phyloP scores from a whole-genome alignment of 2,797 vertebrate genomes.

The Coccyzus lansbergi region DNA sequence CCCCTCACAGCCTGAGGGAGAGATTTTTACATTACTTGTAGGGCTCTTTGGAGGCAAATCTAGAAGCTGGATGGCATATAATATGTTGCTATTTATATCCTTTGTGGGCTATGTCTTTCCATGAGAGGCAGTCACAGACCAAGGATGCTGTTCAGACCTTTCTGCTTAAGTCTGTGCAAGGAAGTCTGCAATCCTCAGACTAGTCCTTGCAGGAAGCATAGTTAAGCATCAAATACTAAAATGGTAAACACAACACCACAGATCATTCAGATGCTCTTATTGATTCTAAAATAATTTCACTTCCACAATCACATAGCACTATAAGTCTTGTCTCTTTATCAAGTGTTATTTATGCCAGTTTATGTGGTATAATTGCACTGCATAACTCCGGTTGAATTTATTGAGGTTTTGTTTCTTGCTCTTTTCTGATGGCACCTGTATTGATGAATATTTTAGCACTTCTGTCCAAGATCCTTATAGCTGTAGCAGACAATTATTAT shows the following conservation, averaged over 20 bases:
- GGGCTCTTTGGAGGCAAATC: background rate
- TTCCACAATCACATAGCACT: background rate
- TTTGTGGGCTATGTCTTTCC: background rate
- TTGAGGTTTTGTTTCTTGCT: background rate
- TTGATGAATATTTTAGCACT: background rate
- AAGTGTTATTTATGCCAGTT: background rate
- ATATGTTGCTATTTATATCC: background rate
- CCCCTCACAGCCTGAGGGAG: background rate
- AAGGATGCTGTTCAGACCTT: background rate
- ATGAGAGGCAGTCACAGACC: background rate
- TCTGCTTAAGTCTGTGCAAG: background rate
- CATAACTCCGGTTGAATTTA: background rate
- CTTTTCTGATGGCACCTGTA: background rate
- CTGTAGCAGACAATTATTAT: background rate
- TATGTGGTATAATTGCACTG: background rate
- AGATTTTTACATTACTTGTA: background rate
- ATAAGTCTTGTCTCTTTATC: background rate
- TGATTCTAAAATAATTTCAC: background rate
- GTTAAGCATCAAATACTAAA: background rate
- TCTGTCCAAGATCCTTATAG: background rate
- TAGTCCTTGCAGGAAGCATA: background rate
- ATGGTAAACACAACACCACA: background rate
- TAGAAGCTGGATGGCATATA: background rate
- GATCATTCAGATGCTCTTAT: background rate
- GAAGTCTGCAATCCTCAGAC: background rate